Conservation (phyloP, 2,797 vertebrate species). For the Phrynocephalus guinanensis region DNA sequence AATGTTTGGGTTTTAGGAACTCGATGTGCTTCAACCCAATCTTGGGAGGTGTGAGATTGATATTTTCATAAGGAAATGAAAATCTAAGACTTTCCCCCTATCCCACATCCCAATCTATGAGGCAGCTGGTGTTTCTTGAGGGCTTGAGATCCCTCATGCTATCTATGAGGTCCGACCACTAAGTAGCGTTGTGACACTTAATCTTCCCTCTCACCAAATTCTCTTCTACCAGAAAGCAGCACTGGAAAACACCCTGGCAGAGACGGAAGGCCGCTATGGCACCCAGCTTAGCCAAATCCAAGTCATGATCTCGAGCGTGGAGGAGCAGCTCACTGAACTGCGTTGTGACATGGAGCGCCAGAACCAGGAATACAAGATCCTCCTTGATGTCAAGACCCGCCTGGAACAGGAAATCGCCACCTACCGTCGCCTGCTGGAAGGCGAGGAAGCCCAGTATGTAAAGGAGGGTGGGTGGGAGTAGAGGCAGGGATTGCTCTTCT, state of each 20-base stretch:
- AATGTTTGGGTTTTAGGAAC: not conserved
- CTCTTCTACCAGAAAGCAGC: constrained; percentile 83
- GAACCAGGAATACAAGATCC: constrained; percentile 81
- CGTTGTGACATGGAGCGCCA: constrained; percentile 83
- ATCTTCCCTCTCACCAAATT: not conserved
- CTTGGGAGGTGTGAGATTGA: not conserved
- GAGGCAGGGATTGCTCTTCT: rapidly evolving
- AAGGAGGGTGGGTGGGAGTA: not conserved
- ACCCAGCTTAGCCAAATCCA: constrained; percentile 84
- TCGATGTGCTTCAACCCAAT: not conserved
- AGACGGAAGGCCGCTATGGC: constrained; percentile 88
- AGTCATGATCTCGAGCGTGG: constrained; percentile 74
- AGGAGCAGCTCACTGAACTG: constrained; percentile 83
- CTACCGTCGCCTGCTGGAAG: constrained; percentile 86
- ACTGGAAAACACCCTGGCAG: constrained; percentile 86
- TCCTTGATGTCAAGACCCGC: constrained; percentile 86
- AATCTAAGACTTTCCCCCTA: not conserved
- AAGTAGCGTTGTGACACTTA: not conserved
- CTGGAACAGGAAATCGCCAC: constrained; percentile 85
- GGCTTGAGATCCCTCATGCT: not conserved
- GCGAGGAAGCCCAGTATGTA: constrained; percentile 80
- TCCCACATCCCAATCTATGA: not conserved
- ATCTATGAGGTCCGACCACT: not conserved
- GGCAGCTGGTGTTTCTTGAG: not conserved
- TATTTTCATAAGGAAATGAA: not conserved